Evolutionary conservation across 2,888 invertebrate species (phyloP), one percentile per base, ranked within the genome.

Genomic region (Arctia plantaginis): DNA sequence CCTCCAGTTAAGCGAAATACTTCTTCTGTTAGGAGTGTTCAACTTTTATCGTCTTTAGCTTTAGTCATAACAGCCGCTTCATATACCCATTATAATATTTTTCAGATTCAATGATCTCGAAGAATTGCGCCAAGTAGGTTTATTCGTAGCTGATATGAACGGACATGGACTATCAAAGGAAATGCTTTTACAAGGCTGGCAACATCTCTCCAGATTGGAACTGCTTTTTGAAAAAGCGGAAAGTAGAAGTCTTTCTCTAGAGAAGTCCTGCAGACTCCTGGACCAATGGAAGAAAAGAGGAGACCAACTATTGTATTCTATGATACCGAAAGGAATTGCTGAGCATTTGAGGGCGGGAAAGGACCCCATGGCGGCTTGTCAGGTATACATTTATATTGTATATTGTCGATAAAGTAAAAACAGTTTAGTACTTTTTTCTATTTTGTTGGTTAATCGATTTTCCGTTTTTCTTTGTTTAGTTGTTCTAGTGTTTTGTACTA

Each of bases 311-410:
- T 94, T 99, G 0, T 99, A 99, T 89, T 98, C 99, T 0, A 99
- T 99, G 99, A 98, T 99, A 87, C 99, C 99, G 0, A 97, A 97
- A 86, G 97, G 97, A 3, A 97, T 99, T 27, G 99, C 98, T 0
- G 98, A 98, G 87, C 96, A 98, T 79, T 96, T 99, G 84, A 96
- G 98, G 75, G 95, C 97, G 33, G 98, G 98, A 0, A 97, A 97
- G 76, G 97, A 97, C 86, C 97, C 98, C 0, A 95, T 98, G 87
- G 97, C 96, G 69, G 98, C 98, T 23, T 99, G 98, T 90, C 97
- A 98, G 96, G 98, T 93, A 79, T 39, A n/a, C 7, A 30, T 69
- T 35, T 27, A 18, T 27, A 23, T 18, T 64, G 1, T 27, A 12
- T 23, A n/a, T 30, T 27, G 27, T n/a, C n/a, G n/a, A n/a, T n/a